A percentile compares a stretch with the other conserved stretches of the same genome.
These are phyloP conservation scores for Ciona savignyi DNA, from an alignment of 23 tunicate genomes.

Conservation along the genomic window DNA sequence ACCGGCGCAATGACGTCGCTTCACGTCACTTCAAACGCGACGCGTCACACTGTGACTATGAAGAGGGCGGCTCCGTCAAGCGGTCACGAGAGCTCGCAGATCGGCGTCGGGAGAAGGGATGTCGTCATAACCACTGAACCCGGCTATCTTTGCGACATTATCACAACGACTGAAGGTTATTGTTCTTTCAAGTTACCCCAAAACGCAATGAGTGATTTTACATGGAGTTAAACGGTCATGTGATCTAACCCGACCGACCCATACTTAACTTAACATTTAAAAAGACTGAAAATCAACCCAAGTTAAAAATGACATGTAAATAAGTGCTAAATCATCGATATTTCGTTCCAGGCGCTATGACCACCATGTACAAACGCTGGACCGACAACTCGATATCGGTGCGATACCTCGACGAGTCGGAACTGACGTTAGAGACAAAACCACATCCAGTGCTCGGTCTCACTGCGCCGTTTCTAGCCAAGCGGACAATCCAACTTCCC, in stretches of 20 bases:
- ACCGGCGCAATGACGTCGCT: constrained; percentile 72
- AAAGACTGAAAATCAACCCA: too few species aligned
- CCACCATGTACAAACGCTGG: constrained; percentile 68
- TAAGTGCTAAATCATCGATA: too few species aligned
- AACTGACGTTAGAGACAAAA: constrained; percentile 68
- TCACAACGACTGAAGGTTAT: constrained; percentile 82
- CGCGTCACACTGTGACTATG: constrained; percentile 63
- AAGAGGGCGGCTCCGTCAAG: constrained; percentile 41
- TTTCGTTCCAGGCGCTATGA: constrained; percentile 31
- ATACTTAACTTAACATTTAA: too few species aligned
- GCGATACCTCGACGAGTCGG: constrained; percentile 69
- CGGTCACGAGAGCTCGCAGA: constrained; percentile 19
- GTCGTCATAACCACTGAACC: constrained; percentile 84
- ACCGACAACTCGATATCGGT: constrained; percentile 90
- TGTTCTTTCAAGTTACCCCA: too few species aligned
- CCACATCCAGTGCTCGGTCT: constrained; percentile 81
- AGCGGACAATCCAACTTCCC: constrained; percentile 75
- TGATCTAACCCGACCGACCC: too few species aligned
- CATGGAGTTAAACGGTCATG: too few species aligned
- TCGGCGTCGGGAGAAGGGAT: constrained; percentile 74
- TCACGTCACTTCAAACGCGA: constrained; percentile 34
- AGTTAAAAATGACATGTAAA: too few species aligned
- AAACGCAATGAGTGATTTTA: too few species aligned
- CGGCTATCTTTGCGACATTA: constrained; percentile 80
- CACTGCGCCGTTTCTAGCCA: constrained; percentile 82